These are phyloP conservation scores for Netelia virgata DNA, from an alignment of 2,888 invertebrate genomes.

Conservation along the genomic window DNA sequence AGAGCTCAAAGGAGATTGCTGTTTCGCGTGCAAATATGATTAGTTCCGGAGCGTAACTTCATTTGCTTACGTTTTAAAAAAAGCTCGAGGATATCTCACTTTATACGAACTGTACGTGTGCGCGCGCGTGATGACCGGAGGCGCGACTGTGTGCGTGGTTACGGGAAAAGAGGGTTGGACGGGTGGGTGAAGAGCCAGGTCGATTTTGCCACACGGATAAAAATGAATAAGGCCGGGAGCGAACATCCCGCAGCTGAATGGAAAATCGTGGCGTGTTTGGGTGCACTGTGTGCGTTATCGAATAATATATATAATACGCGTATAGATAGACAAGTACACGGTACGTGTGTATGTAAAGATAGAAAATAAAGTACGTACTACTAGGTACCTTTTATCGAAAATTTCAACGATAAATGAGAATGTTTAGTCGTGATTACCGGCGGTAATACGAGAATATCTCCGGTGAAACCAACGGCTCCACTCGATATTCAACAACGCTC, in stretches of 20 bases:
- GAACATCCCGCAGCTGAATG: slow-evolving; percentile 4
- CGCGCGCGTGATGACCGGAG: background rate
- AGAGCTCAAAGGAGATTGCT: slow-evolving; percentile 81
- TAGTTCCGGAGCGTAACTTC: slow-evolving; percentile 83
- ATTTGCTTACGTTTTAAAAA: slow-evolving; percentile 81
- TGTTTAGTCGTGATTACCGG: slow-evolving; percentile 1
- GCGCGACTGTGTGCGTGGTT: background rate
- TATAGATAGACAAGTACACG: background rate
- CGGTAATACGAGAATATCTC: slow-evolving; percentile 18
- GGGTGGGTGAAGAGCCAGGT: slow-evolving; percentile 29
- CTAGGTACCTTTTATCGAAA: slow-evolving; percentile 16
- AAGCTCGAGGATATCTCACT: slow-evolving; percentile 79
- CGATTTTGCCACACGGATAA: slow-evolving; percentile 33
- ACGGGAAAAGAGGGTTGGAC: slow-evolving; percentile 9
- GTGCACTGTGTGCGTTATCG: slow-evolving; percentile 25
- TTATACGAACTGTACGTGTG: slow-evolving; percentile 77
- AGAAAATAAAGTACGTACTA: slow-evolving; percentile 1
- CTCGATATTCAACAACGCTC: background rate
- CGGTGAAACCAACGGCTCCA: background rate
- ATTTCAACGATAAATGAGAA: slow-evolving; percentile 29
- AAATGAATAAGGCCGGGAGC: slow-evolving; percentile 31
- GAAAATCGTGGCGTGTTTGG: slow-evolving; percentile 42
- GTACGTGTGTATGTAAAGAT: background rate
- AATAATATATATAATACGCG: background rate
- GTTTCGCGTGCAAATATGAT: slow-evolving; percentile 83